Conservation (phyloP, 2,888 invertebrate species). For the Trissoscelio sp. region DNA sequence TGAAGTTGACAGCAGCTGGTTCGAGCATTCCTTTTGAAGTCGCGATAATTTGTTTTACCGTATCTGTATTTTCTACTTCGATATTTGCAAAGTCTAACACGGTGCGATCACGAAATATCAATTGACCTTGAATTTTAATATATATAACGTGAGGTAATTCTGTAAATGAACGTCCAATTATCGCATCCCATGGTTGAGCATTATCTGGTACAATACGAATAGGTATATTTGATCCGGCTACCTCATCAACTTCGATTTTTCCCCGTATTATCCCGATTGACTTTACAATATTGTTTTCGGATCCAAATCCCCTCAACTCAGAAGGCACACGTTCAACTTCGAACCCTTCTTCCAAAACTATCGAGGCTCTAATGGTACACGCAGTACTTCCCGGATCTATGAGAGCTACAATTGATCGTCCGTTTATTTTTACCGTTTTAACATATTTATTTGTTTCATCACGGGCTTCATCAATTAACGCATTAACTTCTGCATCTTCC, state of each 20-base stretch:
- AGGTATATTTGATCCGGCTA: background rate
- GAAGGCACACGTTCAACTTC: slow-evolving; percentile 11
- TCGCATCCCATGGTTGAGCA: slow-evolving; percentile 23
- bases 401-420: background rate
- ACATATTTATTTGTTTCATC: background rate
- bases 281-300: slow-evolving; percentile 13
- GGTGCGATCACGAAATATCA: slow-evolving; percentile 24
- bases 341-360: slow-evolving; percentile 36
- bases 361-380: slow-evolving; percentile 65
- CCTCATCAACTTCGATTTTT: slow-evolving; percentile 1
- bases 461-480: background rate
- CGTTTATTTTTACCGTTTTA: background rate
- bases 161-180: slow-evolving; percentile 39
- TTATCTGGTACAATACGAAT: slow-evolving; percentile 39
- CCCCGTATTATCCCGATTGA: slow-evolving; percentile 44
- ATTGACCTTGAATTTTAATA: slow-evolving; percentile 31
- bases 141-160: slow-evolving; percentile 47
- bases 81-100: slow-evolving; percentile 8
- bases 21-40: background rate
- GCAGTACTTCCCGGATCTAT: slow-evolving; percentile 67
- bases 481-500: background rate
- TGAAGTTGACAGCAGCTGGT: slow-evolving; percentile 13
- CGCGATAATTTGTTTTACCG: background rate
- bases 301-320: slow-evolving; percentile 55
- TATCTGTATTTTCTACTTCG: background rate